Conservation (phyloP, 2,113 vertebrate genomes). For the Odobenus rosmarus region DNA sequence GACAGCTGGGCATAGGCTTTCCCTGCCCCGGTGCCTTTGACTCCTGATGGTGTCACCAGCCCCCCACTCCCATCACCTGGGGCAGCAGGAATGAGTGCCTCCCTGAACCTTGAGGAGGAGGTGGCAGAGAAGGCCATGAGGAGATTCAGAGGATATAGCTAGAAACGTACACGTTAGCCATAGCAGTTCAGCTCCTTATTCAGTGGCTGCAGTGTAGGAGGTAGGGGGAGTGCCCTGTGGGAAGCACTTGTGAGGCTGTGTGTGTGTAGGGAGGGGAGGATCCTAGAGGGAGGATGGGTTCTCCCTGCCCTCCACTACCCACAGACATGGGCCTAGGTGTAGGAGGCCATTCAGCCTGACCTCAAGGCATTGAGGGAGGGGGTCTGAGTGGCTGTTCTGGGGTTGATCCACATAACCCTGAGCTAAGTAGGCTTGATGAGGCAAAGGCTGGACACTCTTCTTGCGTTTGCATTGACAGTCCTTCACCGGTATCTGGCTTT, state of each 20-base stretch:
- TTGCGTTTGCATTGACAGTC: neutral
- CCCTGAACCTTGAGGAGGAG: neutral
- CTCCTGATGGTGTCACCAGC: neutral
- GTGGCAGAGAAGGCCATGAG: neutral
- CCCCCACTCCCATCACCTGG: neutral
- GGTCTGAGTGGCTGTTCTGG: neutral
- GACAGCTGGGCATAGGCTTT: neutral
- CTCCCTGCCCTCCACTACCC: neutral
- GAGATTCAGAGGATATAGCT: slow-evolving; percentile 17
- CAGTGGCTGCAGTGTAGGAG: neutral
- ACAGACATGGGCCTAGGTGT: neutral
- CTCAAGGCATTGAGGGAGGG: neutral
- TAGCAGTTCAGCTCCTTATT: slow-evolving; percentile 42
- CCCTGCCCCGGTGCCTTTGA: neutral
- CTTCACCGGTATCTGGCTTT: neutral
- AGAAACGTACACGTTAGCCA: neutral
- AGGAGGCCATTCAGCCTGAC: neutral
- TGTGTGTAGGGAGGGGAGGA: neutral
- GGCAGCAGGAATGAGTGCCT: neutral
- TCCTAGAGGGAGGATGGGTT: neutral
- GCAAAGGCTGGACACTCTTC: neutral
- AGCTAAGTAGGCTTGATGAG: neutral
- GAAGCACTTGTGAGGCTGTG: neutral
- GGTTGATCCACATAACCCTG: neutral
- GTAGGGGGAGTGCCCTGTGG: neutral